phyloP scores from a whole-genome alignment of 2,888 invertebrate species.

The Cataglyphis rosenhaueri region DNA sequence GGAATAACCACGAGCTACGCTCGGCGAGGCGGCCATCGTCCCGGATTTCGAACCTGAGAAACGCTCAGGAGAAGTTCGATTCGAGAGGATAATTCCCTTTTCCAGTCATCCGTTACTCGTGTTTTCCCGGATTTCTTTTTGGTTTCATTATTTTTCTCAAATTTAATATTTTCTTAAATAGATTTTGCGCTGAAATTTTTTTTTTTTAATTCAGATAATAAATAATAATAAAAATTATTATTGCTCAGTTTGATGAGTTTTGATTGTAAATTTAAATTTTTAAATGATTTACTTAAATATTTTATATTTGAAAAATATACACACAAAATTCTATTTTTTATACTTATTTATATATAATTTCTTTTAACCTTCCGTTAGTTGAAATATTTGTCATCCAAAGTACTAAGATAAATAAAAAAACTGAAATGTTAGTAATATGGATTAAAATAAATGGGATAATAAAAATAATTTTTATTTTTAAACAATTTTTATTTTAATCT shows the following conservation, averaged over 20 bases:
- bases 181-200: constrained; percentile 2
- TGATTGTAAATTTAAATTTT: background rate
- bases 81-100: background rate
- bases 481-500: no score
- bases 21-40: constrained; percentile 3
- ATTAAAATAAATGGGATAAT: no score
- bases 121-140: background rate
- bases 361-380: background rate
- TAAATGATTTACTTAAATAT: background rate
- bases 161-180: background rate
- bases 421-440: no score
- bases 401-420: no score
- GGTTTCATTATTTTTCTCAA: background rate
- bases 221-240: constrained; percentile 4
- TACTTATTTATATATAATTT: background rate
- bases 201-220: background rate
- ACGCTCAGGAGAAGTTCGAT: background rate
- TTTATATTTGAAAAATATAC: background rate
- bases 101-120: background rate
- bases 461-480: no score
- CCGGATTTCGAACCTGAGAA: constrained; percentile 46
- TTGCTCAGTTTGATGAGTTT: background rate
- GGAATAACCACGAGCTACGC: constrained; percentile 30
- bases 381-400: no score
- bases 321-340: background rate